Base-by-base conservation (phyloP, 2,888 invertebrate species). In the Nipponacmea schrenckii region DNA sequence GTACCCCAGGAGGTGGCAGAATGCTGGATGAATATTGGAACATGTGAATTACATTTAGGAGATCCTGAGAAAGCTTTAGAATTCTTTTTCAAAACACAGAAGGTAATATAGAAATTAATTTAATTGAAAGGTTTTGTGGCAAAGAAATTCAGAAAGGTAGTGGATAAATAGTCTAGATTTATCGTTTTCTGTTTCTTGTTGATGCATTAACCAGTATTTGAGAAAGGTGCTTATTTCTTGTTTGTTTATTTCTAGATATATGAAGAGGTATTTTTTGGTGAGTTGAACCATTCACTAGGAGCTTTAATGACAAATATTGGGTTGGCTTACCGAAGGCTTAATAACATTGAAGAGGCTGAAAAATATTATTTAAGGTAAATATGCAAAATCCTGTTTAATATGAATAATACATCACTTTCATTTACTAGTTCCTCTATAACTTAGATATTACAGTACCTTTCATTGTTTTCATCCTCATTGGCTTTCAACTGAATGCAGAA, bases 231-330 rank as follows among this genome's bases (percentile, higher is more conserved):
- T 31, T 3, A 31, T 31, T 31, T 31, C 31, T 31, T 31, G 31
- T 31, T 31, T 24, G 20, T 65, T 68, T 45, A 64, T 31, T 50
- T 56, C 26, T 75, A 84, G 84, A 69, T 76, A 20, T 74, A 74
- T 62, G 82, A 84, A 64, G 76, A 80, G 26, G 46, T 77, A 17
- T 75, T 78, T 67, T 81, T 80, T 79, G 83, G 83, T 10, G 79
- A 82, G 67, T 66, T 81, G 48, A 82, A 83, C 17, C 80, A 80
- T 24, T 46, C 72, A 2, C 73, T 83, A 27, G 84, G 84, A 24
- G 80, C 81, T 48, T 67, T 80, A 15, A 64, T 84, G 39, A 79
- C 79, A 10, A 84, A 85, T 73, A 79, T 84, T 26, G 85, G 78
- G n/a, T 14, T 85, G 17, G 78, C 78, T 67, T 74, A 81, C 48